These are phyloP conservation scores for Beroe ovata DNA, from an alignment of 37 sponge, comb jelly and placozoan genomes.

Conservation along the genomic window DNA sequence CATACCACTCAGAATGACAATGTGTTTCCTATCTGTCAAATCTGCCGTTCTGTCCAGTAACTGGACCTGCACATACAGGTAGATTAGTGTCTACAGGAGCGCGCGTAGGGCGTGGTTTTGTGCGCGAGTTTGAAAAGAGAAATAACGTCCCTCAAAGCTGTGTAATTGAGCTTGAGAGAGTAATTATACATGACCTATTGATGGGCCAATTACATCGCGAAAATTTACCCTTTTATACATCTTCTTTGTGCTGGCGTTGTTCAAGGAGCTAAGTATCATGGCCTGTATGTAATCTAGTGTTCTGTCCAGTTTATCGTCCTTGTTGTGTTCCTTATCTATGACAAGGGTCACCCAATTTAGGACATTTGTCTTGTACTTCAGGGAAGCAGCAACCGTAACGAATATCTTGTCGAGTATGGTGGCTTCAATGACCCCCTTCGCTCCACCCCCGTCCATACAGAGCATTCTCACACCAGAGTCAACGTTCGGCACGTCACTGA, in stretches of 20 bases:
- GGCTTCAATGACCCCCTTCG: constrained; percentile 55
- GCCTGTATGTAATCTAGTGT: constrained; percentile 5
- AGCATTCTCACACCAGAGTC: constrained; percentile 64
- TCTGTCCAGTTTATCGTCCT: not conserved
- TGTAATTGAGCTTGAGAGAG: too few relatives aligned
- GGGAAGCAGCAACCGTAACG: constrained; percentile 1
- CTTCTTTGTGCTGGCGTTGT: not conserved
- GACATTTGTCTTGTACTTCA: constrained; percentile 11
- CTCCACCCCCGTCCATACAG: constrained; percentile 60
- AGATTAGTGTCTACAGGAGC: too few relatives aligned
- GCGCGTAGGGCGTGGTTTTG: too few relatives aligned
- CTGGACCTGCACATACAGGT: not conserved
- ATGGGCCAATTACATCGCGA: too few relatives aligned
- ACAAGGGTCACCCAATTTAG: constrained; percentile 54
- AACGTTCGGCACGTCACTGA: constrained; percentile 54
- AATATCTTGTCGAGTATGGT: constrained; percentile 53
- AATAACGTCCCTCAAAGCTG: too few relatives aligned
- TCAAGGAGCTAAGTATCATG: not conserved
- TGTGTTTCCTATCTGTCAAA: not conserved
- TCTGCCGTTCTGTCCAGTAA: not conserved
- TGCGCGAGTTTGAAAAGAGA: too few relatives aligned
- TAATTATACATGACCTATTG: too few relatives aligned
- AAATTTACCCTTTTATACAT: not conserved
- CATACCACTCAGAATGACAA: constrained; percentile 1
- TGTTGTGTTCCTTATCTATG: not conserved